A percentile compares a stretch with the other conserved stretches of the same genome.
phyloP scores from a whole-genome alignment of 2,797 vertebrate species.

The Takifugu ocellatus region DNA sequence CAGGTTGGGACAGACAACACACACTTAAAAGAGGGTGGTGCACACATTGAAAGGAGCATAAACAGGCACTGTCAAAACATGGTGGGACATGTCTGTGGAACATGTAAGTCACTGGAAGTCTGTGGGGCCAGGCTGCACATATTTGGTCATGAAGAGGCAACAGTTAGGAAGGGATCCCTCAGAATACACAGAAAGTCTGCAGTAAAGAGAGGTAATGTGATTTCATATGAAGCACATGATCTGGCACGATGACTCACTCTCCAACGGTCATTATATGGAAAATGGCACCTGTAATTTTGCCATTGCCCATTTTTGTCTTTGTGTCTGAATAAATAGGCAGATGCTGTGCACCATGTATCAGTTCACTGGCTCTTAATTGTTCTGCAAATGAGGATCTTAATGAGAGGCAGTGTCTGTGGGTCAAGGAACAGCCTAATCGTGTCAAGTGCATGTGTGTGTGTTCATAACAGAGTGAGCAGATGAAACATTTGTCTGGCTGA shows the following conservation, averaged over 20 bases:
- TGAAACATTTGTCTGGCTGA: slow-evolving; percentile 66
- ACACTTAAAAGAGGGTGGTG: slow-evolving; percentile 42
- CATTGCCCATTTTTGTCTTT: slow-evolving; percentile 11
- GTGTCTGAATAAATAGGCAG: slow-evolving; percentile 66
- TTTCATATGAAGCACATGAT: neutral
- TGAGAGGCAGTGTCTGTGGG: slow-evolving; percentile 71
- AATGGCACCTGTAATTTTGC: neutral
- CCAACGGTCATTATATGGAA: slow-evolving; percentile 1
- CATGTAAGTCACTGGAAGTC: slow-evolving; percentile 37
- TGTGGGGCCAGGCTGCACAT: slow-evolving; percentile 50
- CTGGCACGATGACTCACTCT: neutral
- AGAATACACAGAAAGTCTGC: slow-evolving; percentile 5
- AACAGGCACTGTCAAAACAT: slow-evolving; percentile 51
- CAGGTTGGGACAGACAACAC: slow-evolving; percentile 47
- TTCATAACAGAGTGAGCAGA: slow-evolving; percentile 52
- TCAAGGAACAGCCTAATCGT: slow-evolving; percentile 76
- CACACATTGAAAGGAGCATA: slow-evolving; percentile 32
- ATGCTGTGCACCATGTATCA: slow-evolving; percentile 74
- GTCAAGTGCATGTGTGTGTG: slow-evolving; percentile 62
- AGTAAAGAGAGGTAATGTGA: too few species aligned
- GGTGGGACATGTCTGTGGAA: slow-evolving; percentile 54
- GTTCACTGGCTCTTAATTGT: slow-evolving; percentile 75
- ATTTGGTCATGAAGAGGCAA: slow-evolving; percentile 53
- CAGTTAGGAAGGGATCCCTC: slow-evolving; percentile 26
- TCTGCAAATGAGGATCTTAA: slow-evolving; percentile 76